Base-by-base conservation (phyloP, 2,113 vertebrate species). In the Larimichthys crocea region DNA sequence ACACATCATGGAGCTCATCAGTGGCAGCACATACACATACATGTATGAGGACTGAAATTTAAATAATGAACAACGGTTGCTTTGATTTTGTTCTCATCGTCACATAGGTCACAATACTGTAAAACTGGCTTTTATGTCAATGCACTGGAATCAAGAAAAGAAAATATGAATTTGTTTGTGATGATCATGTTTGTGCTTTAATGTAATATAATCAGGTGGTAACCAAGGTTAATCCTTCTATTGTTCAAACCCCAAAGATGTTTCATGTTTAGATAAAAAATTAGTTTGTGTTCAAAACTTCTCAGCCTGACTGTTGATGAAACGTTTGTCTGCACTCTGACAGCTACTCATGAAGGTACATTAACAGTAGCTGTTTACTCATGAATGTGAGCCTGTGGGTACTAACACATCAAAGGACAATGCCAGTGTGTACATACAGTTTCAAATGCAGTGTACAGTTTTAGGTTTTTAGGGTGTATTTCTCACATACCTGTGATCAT, bases 141-240 rank as follows among this genome's bases (percentile, higher is more conserved):
- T 78, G 87, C 90, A 91, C 87, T 91, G 90, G 74, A 92, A 86
- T 80, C 55, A 77, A 66, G 56, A 72, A 67, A 49, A 76, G 55
- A 59, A 62, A 62, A 35, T 35, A 10, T 61, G 1, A 29, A 15
- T 52, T 46, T 53, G 2, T 60, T 55, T 50, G 48, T 49, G 6
- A 76, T 74, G 29, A 0, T 73, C 14, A 65, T 3, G 5, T 65
- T 64, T 70, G 40, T 81, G 61, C 59, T 88, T 86, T 60, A 71
- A 60, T 76, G 49, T 60, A 71, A 60, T 76, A 44, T 24, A 24
- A 52, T 68, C 57, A 59, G 16, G 56, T 16, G 48, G 53, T 67
- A 61, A 64, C 9, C n/a, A 4, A 31, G 42, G 2, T 61, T 22
- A 76, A 5, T 65, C 35, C 16, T 29, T 16, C 9, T 57, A 2